Evolutionary conservation across 2,113 vertebrate genomes (phyloP), one percentile per base, ranked within the genome.

Genomic region (Oostethus manadensis): DNA sequence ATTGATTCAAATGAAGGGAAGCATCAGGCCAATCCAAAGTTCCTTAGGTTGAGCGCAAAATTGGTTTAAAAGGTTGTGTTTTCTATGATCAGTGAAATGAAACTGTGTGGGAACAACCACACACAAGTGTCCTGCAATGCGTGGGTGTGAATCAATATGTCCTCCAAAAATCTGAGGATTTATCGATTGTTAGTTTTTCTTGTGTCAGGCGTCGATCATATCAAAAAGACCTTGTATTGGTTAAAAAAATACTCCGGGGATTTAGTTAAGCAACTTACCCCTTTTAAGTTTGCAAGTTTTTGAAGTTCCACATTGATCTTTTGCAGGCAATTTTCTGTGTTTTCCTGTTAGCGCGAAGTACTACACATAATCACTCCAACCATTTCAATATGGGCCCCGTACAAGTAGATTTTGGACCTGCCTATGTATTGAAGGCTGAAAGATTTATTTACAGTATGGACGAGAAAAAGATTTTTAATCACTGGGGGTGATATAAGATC

Each of bases 1-100:
- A 79, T 78, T 80, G 78, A 84, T 66, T 80, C 62, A 74, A 71
- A 72, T 65, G 63, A 78, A 62, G 60, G 50, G 68, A 77, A 56
- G 70, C 68, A 56, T 66, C 33, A 61, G 51, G 49, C 42, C 40
- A 17, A 50, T 50, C 35, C 40, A 51, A 29, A 51, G 3, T 13
- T 33, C 21, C 21, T 3, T 15, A 35, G 2, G 17, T 20, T 10
- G 54, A 15, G 55, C 13, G 48, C 23, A 22, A 44, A 51, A 33
- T 33, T 51, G n/a, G 29, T 0, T 40, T 14, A 35, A 62, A 73
- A 56, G 21, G 3, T 1, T 18, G 8, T 5, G 17, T 35, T 21
- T 48, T 45, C 4, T 51, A 61, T 33, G 29, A 33, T 6, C 29
- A 21, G 29, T 43, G 33, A 6, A n/a, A 15, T 51, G 23, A 6